Percentiles rank a stretch among this genome's conserved stretches.
Evolutionary conservation across 1,140 invertebrate genomes (phyloP).

Genomic region (Drosophila pseudoobscura): DNA sequence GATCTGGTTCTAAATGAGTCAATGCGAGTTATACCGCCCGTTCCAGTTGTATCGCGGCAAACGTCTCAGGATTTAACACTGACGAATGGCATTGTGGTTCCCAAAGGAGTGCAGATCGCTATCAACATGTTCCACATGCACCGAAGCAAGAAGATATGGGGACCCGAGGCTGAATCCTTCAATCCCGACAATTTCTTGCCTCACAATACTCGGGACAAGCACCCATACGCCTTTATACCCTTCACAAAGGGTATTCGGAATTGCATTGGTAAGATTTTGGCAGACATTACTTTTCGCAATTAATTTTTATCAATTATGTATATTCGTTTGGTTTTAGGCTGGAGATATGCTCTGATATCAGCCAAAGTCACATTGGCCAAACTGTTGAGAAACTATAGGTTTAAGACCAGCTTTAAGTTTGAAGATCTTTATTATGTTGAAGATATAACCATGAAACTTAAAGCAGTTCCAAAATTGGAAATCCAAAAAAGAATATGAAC

Average conservation of each 20-base stretch:
- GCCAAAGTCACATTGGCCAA: conserved; percentile 69
- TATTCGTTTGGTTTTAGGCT: conserved; percentile 39
- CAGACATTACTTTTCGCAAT: no score
- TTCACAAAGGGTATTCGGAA: conserved; percentile 75
- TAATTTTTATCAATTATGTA: no score
- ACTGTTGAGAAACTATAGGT: conserved; percentile 65
- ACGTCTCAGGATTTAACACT: conserved; percentile 57
- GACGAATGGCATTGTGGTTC: conserved; percentile 57
- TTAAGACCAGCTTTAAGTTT: conserved; percentile 68
- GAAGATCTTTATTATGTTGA: conserved; percentile 71
- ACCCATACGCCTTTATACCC: conserved; percentile 74
- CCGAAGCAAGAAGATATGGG: conserved; percentile 67
- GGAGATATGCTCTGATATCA: conserved; percentile 75
- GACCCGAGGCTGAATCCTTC: conserved; percentile 65
- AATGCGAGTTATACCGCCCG: conserved; percentile 83
- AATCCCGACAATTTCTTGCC: conserved; percentile 78
- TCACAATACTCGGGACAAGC: conserved; percentile 53
- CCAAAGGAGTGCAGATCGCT: conserved; percentile 54
- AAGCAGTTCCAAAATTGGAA: conserved; percentile 52
- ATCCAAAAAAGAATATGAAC: conserved; percentile 29
- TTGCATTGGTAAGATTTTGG: conserved; percentile 68
- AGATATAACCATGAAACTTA: conserved; percentile 74
- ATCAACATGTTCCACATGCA: conserved; percentile 68
- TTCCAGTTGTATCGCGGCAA: conserved; percentile 70
- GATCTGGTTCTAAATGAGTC: conserved; percentile 87